Evolutionary conservation across 2,113 vertebrate genomes (phyloP).

Genomic region (Epinephelus lanceolatus): DNA sequence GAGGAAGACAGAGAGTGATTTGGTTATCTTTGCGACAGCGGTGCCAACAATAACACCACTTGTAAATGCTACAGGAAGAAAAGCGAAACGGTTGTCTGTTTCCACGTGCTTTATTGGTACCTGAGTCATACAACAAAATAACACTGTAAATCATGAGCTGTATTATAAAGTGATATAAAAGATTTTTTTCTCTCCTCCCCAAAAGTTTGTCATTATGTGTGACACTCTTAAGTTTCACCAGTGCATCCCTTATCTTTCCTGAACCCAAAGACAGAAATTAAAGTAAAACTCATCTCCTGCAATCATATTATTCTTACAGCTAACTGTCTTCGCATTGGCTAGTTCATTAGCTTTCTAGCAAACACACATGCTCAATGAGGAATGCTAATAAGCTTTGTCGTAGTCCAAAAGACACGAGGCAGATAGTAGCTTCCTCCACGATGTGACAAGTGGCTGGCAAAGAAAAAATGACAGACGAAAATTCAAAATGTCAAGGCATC

Average conservation of each 20-base stretch:
- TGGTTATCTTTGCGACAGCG: too few species aligned
- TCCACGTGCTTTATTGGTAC: too few species aligned
- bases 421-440: conserved; percentile 8
- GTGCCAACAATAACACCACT: too few species aligned
- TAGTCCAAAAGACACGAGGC: conserved; percentile 5
- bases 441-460: conserved; percentile 49
- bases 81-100: too few species aligned
- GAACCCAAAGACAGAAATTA: background rate
- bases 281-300: background rate
- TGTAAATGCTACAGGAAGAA: too few species aligned
- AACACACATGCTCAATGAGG: conserved; percentile 26
- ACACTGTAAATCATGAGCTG: too few species aligned
- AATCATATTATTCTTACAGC: background rate
- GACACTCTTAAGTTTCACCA: background rate
- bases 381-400: conserved; percentile 14
- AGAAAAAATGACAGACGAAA: conserved; percentile 41
- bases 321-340: conserved; percentile 4
- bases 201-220: background rate
- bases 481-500: conserved; percentile 52
- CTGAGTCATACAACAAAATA: too few species aligned
- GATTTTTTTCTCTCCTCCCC: background rate
- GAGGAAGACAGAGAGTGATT: too few species aligned
- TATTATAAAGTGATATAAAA: too few species aligned
- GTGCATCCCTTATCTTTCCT: background rate
- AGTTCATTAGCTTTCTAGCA: conserved; percentile 27